Conservation (phyloP, 2,888 invertebrate species). For the Polyommatus icarus region DNA sequence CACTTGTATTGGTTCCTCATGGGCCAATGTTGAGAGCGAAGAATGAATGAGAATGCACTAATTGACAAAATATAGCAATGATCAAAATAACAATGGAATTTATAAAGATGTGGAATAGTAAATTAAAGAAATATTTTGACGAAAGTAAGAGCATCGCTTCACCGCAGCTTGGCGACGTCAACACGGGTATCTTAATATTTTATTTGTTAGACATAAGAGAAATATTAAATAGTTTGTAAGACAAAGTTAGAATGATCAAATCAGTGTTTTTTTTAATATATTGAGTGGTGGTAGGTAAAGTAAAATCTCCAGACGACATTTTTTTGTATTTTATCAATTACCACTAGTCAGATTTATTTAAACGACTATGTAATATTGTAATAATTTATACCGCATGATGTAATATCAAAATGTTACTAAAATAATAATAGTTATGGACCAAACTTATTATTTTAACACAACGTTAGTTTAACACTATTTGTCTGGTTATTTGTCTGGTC, state of each 20-base stretch:
- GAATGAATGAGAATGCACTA: not conserved
- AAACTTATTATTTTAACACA: slow-evolving; percentile 10
- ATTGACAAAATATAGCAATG: not conserved
- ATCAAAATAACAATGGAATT: not conserved
- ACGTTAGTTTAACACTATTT: too few species aligned
- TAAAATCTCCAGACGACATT: not conserved
- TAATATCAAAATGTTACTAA: not conserved
- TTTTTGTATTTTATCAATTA: not conserved
- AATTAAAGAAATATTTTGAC: not conserved
- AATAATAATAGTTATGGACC: not conserved
- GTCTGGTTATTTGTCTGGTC: slow-evolving; percentile 6
- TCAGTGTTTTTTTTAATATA: not conserved
- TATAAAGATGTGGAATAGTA: not conserved
- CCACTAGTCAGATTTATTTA: not conserved
- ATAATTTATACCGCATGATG: not conserved
- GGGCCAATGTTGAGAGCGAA: not conserved
- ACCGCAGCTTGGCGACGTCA: slow-evolving; percentile 40
- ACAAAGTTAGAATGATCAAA: slow-evolving; percentile 2
- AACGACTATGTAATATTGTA: not conserved
- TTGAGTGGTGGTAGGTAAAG: not conserved
- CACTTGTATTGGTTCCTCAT: not conserved
- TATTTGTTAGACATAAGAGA: slow-evolving; percentile 28
- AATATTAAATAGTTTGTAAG: slow-evolving; percentile 17
- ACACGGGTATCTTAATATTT: slow-evolving; percentile 40
- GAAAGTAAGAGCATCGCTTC: not conserved